Percentiles rank a stretch among this genome's conserved stretches.
Evolutionary conservation across 2,888 invertebrate genomes (phyloP).

Genomic region (Dicyrtomina minuta): DNA sequence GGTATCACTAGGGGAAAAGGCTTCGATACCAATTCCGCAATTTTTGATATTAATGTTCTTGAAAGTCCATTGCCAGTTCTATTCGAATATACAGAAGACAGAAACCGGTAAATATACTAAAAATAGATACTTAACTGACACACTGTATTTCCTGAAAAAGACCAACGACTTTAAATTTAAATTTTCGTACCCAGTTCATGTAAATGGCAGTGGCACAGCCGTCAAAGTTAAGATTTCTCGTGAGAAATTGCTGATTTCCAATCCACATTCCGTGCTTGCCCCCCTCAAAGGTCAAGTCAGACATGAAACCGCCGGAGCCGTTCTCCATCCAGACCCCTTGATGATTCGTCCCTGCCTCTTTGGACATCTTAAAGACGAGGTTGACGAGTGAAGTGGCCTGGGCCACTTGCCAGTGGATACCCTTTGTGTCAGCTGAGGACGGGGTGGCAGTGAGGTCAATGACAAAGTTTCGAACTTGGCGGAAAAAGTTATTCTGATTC

Average conservation of each 20-base stretch:
- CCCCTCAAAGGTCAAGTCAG: constrained; percentile 44
- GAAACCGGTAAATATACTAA: neutral
- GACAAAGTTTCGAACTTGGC: constrained; percentile 46
- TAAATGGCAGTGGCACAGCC: constrained; percentile 45
- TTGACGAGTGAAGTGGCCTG: constrained; percentile 48
- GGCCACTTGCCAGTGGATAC: constrained; percentile 49
- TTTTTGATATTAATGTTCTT: constrained; percentile 39
- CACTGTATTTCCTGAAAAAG: too few relatives aligned
- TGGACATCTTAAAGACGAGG: constrained; percentile 44
- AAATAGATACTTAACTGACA: neutral
- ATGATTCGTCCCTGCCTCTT: constrained; percentile 23
- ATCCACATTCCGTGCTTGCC: constrained; percentile 46
- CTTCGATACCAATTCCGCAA: constrained; percentile 44
- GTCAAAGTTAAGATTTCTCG: constrained; percentile 40
- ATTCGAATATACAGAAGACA: neutral
- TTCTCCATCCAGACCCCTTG: constrained; percentile 50
- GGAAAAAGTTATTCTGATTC: constrained; percentile 49
- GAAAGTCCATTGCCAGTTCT: constrained; percentile 53
- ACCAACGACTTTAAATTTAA: constrained; percentile 1
- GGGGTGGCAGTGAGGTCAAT: constrained; percentile 41
- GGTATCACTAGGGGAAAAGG: constrained; percentile 20
- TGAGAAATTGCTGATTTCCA: constrained; percentile 49
- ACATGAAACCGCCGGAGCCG: constrained; percentile 47
- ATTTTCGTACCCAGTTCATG: constrained; percentile 49
- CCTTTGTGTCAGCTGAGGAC: constrained; percentile 28